Evolutionary conservation across 2,113 vertebrate genomes (phyloP).

Genomic region (Rhynchopsitta pachyrhyncha): DNA sequence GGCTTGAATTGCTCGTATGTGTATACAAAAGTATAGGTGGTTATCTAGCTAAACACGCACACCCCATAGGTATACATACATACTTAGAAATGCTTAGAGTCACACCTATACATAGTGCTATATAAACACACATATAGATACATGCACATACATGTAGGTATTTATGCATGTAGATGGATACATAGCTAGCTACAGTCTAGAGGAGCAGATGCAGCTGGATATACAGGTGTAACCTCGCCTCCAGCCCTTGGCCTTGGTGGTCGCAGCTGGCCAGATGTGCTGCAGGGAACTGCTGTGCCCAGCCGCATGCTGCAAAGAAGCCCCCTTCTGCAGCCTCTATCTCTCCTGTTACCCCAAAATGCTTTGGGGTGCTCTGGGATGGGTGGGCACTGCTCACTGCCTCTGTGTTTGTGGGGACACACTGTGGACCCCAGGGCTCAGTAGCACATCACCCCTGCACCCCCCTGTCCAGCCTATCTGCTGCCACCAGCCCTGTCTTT

Average conservation of each 20-base stretch:
- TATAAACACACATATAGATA: neutral
- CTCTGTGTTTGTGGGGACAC: neutral
- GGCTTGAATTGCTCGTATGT: too few relatives aligned
- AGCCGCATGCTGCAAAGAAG: neutral
- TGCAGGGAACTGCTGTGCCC: neutral
- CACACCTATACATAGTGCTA: neutral
- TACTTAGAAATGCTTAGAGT: neutral
- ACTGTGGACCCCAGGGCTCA: neutral
- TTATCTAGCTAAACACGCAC: neutral
- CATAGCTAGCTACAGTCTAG: neutral
- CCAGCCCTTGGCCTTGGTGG: neutral
- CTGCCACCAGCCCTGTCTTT: fast-evolving
- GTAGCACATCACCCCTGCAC: neutral
- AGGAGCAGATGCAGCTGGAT: neutral
- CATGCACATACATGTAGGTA: neutral
- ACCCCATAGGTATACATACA: neutral
- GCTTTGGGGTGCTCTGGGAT: neutral
- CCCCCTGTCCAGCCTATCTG: neutral
- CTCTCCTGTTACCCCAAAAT: neutral
- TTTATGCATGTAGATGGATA: neutral
- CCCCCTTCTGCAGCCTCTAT: neutral
- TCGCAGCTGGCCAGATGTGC: neutral
- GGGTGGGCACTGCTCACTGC: neutral
- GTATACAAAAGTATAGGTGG: neutral
- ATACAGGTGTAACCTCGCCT: neutral